Evolutionary conservation across 1,140 invertebrate species (phyloP), one percentile per base, ranked within the genome.

Genomic region (Eulimnadia texana): DNA sequence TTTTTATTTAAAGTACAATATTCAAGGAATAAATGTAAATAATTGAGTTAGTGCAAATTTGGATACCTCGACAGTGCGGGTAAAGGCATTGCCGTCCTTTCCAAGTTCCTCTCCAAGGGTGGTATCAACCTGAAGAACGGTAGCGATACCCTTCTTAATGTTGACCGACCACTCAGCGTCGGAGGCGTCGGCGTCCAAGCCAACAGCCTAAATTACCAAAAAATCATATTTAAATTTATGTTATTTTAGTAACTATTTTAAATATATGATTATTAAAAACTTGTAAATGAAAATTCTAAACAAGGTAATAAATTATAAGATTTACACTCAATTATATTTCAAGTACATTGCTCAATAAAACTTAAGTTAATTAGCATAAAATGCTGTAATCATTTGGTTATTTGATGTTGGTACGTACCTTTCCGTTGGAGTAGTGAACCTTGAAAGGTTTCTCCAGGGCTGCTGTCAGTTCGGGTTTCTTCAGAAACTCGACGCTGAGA

Each of bases 111-210:
- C 58, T 22, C 57, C 62, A 28, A 29, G n/a, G 23, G 50, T 23
- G 3, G 59, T 57, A 24, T 63, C 57, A 19, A 63, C 42, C 19
- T 63, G 62, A 6, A 63, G 25, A n/a, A 50, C 28, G 42, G 62
- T 52, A 24, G 62, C 62, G 23, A 63, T 42, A 54, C 57, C 62
- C 29, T 63, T 63, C 33, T 63, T 63, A n/a, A 63, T 33, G 50
- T 57, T 58, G 11, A 63, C 56, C 10, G 62, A 63, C 62, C 62
- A 63, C 24, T 58, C 56, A n/a, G 57, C 22, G 42, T 63, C 62
- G n/a, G 50, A 50, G 22, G 62, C 47, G 47, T 58, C 50, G 20
- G 58, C 56, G 50, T 63, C 62, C 13, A 63, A 63, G 22, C 56
- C 58, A 29, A 53, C 52, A n/a, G 53, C 50, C 60, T 61, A 42